Conservation (phyloP, 2,113 vertebrate genomes). For the Pterocles gutturalis region DNA sequence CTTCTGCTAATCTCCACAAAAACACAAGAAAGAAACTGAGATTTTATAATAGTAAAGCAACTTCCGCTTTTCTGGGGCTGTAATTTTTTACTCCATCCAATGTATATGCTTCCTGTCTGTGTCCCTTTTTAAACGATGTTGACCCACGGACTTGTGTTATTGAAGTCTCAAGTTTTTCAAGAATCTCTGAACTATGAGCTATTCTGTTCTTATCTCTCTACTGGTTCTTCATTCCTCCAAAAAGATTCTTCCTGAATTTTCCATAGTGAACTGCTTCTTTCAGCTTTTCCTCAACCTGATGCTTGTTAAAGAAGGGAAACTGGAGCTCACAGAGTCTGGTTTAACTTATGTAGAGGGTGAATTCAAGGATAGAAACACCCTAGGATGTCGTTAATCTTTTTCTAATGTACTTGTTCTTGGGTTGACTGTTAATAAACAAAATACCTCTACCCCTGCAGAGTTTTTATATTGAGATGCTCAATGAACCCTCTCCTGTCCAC, state of each 20-base stretch:
- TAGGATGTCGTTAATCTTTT: background rate
- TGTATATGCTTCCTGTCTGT: fast-evolving
- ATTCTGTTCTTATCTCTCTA: background rate
- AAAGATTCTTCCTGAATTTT: background rate
- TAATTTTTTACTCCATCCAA: background rate
- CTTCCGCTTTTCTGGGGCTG: background rate
- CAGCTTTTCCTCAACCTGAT: background rate
- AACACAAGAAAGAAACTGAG: background rate
- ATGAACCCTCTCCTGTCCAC: background rate
- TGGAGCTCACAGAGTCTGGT: background rate
- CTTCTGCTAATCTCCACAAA: background rate
- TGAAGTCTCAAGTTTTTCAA: background rate
- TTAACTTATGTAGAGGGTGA: background rate
- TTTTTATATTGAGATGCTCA: background rate
- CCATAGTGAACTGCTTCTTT: background rate
- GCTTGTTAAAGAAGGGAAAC: background rate
- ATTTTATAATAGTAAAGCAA: background rate
- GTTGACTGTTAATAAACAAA: background rate
- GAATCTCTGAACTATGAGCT: background rate
- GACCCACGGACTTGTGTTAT: fast-evolving
- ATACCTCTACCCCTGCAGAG: background rate
- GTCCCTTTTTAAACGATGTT: background rate
- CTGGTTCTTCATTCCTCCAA: background rate
- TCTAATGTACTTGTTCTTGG: background rate
- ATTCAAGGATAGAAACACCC: background rate